Conservation (phyloP, 2,113 vertebrate genomes). For the Hemiscyllium ocellatum region DNA sequence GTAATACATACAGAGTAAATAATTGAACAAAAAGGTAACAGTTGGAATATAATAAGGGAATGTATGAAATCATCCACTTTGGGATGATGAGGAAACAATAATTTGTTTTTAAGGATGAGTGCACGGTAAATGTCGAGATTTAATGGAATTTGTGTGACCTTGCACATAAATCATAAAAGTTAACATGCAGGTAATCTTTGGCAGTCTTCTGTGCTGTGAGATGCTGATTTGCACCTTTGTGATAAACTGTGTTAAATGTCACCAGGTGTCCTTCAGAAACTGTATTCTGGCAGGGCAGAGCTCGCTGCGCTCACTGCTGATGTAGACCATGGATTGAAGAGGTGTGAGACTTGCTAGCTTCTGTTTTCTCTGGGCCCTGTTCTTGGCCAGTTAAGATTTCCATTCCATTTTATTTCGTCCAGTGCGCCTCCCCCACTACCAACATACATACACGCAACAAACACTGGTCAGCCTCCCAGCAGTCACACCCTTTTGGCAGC, state of each 20-base stretch:
- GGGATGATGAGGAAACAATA: neutral
- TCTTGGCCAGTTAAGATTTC: too few relatives aligned
- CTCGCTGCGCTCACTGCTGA: neutral
- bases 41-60: neutral
- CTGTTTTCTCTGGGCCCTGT: too few relatives aligned
- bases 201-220: neutral
- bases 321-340: too few relatives aligned
- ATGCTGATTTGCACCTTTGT: neutral
- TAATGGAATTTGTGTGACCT: neutral
- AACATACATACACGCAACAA: too few relatives aligned
- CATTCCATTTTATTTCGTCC: too few relatives aligned
- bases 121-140: neutral
- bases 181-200: neutral
- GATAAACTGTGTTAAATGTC: neutral
- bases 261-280: neutral
- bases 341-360: too few relatives aligned
- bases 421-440: too few relatives aligned
- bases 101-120: neutral
- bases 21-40: neutral
- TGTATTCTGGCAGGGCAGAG: neutral
- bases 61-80: neutral
- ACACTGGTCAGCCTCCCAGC: too few relatives aligned
- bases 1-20: neutral
- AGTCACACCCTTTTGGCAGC: too few relatives aligned
- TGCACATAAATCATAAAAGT: neutral